These are phyloP conservation scores for Opisthocomus hoazin DNA, from an alignment of 2,113 vertebrate species.

Conservation along the genomic window DNA sequence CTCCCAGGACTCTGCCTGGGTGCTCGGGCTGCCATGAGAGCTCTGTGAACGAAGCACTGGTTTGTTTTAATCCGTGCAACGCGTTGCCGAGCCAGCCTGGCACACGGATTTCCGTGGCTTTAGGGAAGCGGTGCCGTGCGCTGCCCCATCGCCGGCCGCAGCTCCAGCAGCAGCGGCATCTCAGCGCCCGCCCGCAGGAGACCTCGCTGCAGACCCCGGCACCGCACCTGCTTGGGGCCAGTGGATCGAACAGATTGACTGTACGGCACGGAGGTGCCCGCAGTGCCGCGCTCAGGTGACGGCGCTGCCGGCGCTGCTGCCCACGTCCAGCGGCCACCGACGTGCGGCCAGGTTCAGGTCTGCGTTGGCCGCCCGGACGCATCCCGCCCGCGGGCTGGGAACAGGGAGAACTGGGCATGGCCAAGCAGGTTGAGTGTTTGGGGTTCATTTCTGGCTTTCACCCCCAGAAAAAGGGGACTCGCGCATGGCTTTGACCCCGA, in stretches of 20 bases:
- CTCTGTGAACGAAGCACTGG: no score
- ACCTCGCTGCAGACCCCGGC: neutral
- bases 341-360: rapidly evolving
- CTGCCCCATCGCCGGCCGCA: rapidly evolving
- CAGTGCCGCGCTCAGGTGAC: rapidly evolving
- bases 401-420: neutral
- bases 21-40: neutral
- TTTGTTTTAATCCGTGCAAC: rapidly evolving
- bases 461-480: no score
- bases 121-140: neutral
- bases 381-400: rapidly evolving
- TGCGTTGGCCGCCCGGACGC: neutral
- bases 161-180: neutral
- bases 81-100: rapidly evolving
- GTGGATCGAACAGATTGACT: neutral
- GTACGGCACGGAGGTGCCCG: rapidly evolving
- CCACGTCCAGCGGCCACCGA: rapidly evolving
- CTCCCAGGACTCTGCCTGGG: neutral
- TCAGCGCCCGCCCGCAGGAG: rapidly evolving
- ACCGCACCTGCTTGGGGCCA: rapidly evolving
- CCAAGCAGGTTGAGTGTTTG: neutral
- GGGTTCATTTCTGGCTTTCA: neutral
- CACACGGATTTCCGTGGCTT: rapidly evolving
- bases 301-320: neutral
- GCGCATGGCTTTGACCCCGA: neutral